phyloP scores from a whole-genome alignment of 2,888 invertebrate genomes.

The Litoditis marina region DNA sequence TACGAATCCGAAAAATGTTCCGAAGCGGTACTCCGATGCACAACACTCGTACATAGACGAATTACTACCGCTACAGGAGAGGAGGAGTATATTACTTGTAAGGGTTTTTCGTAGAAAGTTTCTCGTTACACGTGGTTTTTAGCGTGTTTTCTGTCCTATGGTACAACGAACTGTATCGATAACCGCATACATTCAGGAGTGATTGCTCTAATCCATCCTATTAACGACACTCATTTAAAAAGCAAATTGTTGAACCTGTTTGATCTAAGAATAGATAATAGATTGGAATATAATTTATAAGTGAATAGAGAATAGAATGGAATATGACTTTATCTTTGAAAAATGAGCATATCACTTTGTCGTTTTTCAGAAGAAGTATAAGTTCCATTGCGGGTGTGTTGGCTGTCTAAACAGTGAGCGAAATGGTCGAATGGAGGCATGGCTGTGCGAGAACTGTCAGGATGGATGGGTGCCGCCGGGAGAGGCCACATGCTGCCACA shows the following conservation, averaged over 20 bases:
- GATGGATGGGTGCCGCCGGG: constrained; percentile 14
- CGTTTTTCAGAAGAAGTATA: constrained; percentile 29
- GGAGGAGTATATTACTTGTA: no score
- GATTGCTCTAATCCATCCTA: no score
- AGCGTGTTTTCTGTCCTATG: no score
- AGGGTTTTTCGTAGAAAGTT: no score
- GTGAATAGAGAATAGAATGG: no score
- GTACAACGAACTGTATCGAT: no score
- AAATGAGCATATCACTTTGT: no score
- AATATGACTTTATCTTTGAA: no score
- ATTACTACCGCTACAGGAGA: constrained; percentile 17
- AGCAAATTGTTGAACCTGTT: constrained; percentile 12
- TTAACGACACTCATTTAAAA: no score
- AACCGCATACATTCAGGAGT: no score
- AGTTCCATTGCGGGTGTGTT: constrained; percentile 39
- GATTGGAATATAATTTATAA: no score
- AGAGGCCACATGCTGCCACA: not conserved
- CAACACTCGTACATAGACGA: constrained; percentile 39
- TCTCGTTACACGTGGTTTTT: no score
- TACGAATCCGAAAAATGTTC: not conserved
- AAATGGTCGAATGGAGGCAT: constrained; percentile 29
- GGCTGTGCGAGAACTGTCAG: constrained; percentile 21
- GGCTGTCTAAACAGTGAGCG: constrained; percentile 36
- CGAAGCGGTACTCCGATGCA: constrained; percentile 11
- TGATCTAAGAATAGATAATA: not conserved